Percentiles rank a stretch among this genome's conserved stretches.
Evolutionary conservation across 2,888 invertebrate species (phyloP).

Genomic region (Slavum lentiscoides): DNA sequence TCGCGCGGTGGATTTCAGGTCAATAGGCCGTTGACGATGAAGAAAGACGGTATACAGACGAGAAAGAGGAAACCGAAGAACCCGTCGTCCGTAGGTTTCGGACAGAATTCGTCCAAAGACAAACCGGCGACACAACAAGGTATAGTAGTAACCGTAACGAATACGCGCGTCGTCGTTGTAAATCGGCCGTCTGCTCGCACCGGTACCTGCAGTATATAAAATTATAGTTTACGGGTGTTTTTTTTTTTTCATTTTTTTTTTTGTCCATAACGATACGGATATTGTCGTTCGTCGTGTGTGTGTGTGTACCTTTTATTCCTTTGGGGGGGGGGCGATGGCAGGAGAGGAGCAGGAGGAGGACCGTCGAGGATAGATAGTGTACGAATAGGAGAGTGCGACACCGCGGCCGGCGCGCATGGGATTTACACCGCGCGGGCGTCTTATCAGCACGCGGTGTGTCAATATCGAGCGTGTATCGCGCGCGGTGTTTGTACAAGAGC

Average conservation of each 20-base stretch:
- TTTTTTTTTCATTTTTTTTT: no score
- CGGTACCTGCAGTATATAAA: no score
- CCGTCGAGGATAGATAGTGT: no score
- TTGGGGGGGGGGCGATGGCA: no score
- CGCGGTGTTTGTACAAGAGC: conserved; percentile 43
- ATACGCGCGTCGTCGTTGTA: not conserved
- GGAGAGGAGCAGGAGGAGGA: no score
- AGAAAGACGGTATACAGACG: conserved; percentile 97
- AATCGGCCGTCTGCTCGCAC: no score
- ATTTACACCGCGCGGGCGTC: conserved; percentile 22
- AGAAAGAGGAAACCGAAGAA: conserved; percentile 77
- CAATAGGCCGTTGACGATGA: conserved; percentile 94
- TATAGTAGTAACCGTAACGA: no score
- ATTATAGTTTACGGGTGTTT: not conserved
- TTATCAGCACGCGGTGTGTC: conserved; percentile 44
- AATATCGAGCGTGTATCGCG: conserved; percentile 19
- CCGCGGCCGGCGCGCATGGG: conserved; percentile 32
- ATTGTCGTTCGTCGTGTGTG: no score
- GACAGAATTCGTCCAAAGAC: conserved; percentile 51
- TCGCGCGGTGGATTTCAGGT: conserved; percentile 67
- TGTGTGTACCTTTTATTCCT: no score
- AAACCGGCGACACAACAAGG: conserved; percentile 31
- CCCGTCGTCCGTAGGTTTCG: conserved; percentile 56
- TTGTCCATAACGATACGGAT: no score
- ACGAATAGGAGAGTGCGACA: not conserved